Conservation (phyloP, 1,140 invertebrate species). For the Acyrthosiphon pisum region DNA sequence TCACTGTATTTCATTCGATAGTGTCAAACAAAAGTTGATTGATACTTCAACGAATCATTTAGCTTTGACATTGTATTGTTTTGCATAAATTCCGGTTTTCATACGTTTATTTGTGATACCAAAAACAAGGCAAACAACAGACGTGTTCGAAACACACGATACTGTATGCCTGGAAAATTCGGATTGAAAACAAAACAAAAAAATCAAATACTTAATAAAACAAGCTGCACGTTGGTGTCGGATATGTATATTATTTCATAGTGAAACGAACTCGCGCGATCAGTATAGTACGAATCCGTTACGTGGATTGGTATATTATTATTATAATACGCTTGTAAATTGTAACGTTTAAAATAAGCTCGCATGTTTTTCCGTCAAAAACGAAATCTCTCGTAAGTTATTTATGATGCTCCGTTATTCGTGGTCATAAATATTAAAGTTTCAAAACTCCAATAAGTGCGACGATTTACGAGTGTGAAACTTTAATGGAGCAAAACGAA, state of each 20-base stretch:
- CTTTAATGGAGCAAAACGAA: not conserved
- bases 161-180: not conserved
- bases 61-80: too few species aligned
- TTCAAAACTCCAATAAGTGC: not conserved
- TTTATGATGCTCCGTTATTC: not conserved
- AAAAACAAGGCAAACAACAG: too few species aligned
- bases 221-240: too few species aligned
- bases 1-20: too few species aligned
- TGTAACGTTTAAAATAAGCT: not conserved
- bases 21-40: too few species aligned
- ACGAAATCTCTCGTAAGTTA: not conserved
- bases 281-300: not conserved
- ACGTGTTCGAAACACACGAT: not conserved
- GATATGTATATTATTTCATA: not conserved
- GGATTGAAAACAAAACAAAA: not conserved
- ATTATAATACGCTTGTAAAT: not conserved
- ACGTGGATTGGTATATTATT: not conserved
- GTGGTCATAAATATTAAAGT: conserved; percentile 27
- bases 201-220: too few species aligned
- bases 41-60: too few species aligned
- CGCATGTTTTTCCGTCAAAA: not conserved
- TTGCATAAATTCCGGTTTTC: too few species aligned
- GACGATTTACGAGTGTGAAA: not conserved
- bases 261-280: not conserved
- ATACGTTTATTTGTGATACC: too few species aligned